Evolutionary conservation across 92 coral and sea anemone genomes (phyloP), one percentile per base, ranked within the genome.

Genomic region (Zoanthus gigantus): DNA sequence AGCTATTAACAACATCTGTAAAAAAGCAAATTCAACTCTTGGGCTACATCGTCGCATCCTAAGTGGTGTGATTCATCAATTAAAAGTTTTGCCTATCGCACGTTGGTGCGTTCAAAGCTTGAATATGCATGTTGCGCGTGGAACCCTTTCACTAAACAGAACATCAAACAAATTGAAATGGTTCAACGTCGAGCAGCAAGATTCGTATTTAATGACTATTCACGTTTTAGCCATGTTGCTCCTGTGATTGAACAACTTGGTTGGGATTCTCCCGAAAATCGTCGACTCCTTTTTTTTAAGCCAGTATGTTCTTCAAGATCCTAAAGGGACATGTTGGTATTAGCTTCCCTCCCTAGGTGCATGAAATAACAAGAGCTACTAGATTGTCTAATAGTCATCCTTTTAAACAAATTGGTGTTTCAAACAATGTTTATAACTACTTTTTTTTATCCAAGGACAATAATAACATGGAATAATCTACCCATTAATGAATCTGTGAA

Each of bases 101-200:
- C 75, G 29, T 68, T 88, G 47, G 84, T 88, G 29, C 46, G 91
- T 14, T 88, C 82, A 29, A 74, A 90, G 48, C 83, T 81, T 3
- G 82, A 90, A n/a, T 90, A 88, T 34, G 91, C 91, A 14, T 56
- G 87, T 32, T 6, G 91, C 31, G 93, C 68, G 9, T 88, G 88
- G 93, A 90, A 63, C 83, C 86, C 93, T 7, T 54, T 9, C 57
- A 88, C 83, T 14, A 42, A 90, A 58, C 89, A 73, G 69, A 90
- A 82, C 34, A 77, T 83, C 18, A 29, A 63, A 52, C 83, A 84
- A 89, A 77, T 89, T 28, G 86, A 89, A 68, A 77, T 83, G 74
- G 91, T 91, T 29, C 88, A 88, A 28, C 74, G 7, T 42, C 13
- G 93, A 2, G 42, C 42, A 37, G 42, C 42, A 37, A 37, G 42